Conservation (phyloP, 2,113 vertebrate species). For the Aptenodytes forsteri region DNA sequence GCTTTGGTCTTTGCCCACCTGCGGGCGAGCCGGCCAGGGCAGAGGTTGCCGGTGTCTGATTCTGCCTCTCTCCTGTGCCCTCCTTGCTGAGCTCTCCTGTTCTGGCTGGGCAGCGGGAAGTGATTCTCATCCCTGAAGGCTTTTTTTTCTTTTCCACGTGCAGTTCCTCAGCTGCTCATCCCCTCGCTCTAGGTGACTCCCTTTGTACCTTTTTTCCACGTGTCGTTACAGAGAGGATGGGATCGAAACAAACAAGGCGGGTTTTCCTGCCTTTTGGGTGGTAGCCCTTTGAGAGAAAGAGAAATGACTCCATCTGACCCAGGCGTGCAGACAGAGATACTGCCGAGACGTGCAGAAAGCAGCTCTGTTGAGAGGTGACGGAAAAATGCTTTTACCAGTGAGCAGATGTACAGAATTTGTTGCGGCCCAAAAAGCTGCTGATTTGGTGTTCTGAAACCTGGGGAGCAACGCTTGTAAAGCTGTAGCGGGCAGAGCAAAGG, state of each 20-base stretch:
- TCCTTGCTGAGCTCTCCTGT: background rate
- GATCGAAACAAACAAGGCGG: background rate
- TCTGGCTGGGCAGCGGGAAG: background rate
- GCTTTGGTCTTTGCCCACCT: background rate
- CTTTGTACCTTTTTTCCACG: background rate
- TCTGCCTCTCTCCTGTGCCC: background rate
- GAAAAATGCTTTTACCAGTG: background rate
- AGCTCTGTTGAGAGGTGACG: background rate
- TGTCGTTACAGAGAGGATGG: background rate
- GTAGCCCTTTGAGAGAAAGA: background rate
- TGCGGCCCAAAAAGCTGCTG: background rate
- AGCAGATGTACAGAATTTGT: background rate
- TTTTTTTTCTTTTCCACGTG: background rate
- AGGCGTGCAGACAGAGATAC: background rate
- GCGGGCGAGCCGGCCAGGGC: accelerated
- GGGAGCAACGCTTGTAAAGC: background rate
- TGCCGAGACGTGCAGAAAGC: background rate
- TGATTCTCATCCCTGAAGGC: background rate
- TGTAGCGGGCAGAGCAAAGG: background rate
- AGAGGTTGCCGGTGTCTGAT: background rate
- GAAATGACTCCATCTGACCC: background rate
- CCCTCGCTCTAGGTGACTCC: background rate
- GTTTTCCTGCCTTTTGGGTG: background rate
- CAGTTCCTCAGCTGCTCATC: background rate
- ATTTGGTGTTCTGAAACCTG: background rate